These are phyloP conservation scores for Sisor rabdophorus DNA, from an alignment of 2,113 vertebrate genomes.

Conservation along the genomic window DNA sequence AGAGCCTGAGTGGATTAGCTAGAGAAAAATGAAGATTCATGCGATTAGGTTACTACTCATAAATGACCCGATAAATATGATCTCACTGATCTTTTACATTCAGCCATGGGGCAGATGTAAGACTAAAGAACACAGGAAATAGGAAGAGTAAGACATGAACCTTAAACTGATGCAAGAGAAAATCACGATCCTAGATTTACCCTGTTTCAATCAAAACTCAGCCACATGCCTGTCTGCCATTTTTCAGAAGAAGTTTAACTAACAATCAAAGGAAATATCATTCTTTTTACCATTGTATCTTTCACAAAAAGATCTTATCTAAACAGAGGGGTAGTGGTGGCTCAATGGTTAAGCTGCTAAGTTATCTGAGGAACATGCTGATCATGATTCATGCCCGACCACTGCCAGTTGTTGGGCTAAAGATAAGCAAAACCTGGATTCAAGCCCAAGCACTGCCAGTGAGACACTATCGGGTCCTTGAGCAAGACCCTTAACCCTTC, in stretches of 20 bases:
- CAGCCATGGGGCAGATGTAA: slow-evolving; percentile 30
- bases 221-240: background rate
- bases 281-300: too few relatives aligned
- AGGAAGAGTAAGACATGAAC: background rate
- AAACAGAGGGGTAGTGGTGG: too few relatives aligned
- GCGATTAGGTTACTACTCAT: slow-evolving; percentile 40
- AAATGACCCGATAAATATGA: slow-evolving; percentile 39
- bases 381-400: too few relatives aligned
- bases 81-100: slow-evolving; percentile 35
- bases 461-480: too few relatives aligned
- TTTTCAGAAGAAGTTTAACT: background rate
- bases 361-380: too few relatives aligned
- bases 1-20: slow-evolving; percentile 33
- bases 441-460: too few relatives aligned
- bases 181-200: background rate
- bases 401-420: too few relatives aligned
- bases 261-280: background rate
- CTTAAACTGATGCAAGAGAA: background rate
- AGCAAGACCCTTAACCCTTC: too few relatives aligned
- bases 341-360: too few relatives aligned
- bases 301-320: too few relatives aligned
- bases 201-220: too few relatives aligned
- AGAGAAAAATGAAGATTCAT: slow-evolving; percentile 23
- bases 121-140: background rate
- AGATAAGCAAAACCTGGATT: too few relatives aligned